Conservation (phyloP, 1,140 invertebrate species). For the Trachelipus rathkii region DNA sequence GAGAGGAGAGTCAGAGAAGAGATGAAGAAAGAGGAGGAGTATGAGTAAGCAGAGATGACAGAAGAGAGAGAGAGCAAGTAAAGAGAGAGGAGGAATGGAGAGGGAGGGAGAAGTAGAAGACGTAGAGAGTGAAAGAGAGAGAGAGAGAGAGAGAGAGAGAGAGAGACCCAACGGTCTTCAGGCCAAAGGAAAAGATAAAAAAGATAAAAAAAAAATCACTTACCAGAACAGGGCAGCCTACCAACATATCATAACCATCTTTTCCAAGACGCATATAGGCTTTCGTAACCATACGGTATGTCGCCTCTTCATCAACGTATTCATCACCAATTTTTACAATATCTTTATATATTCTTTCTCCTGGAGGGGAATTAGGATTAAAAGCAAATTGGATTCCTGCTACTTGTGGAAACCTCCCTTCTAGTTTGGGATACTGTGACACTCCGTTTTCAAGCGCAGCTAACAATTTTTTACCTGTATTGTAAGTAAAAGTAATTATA, state of each 20-base stretch:
- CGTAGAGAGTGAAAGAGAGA: no score
- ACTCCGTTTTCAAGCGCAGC: slow-evolving; percentile 75
- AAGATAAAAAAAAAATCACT: slow-evolving; percentile 47
- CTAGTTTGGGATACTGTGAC: slow-evolving; percentile 70
- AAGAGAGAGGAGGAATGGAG: no score
- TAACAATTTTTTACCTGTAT: slow-evolving; percentile 62
- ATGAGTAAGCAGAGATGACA: neutral
- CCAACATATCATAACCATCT: slow-evolving; percentile 79
- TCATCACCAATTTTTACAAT: slow-evolving; percentile 78
- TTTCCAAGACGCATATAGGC: slow-evolving; percentile 71
- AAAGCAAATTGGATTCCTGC: slow-evolving; percentile 79
- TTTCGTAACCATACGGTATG: slow-evolving; percentile 75
- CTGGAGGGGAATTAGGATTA: slow-evolving; percentile 67
- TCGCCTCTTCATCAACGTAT: slow-evolving; percentile 66
- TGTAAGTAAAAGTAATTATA: no score
- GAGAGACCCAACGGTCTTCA: no score
- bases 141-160: no score
- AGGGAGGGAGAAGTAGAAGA: no score
- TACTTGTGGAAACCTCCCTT: slow-evolving; percentile 76
- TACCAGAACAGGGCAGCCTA: slow-evolving; percentile 66
- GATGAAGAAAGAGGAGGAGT: no score
- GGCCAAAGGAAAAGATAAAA: no score
- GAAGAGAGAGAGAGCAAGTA: no score
- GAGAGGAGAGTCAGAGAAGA: neutral
- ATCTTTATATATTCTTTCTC: slow-evolving; percentile 59